Base-by-base conservation (phyloP, 2,113 vertebrate species). In the Microcebus lehilahytsara region DNA sequence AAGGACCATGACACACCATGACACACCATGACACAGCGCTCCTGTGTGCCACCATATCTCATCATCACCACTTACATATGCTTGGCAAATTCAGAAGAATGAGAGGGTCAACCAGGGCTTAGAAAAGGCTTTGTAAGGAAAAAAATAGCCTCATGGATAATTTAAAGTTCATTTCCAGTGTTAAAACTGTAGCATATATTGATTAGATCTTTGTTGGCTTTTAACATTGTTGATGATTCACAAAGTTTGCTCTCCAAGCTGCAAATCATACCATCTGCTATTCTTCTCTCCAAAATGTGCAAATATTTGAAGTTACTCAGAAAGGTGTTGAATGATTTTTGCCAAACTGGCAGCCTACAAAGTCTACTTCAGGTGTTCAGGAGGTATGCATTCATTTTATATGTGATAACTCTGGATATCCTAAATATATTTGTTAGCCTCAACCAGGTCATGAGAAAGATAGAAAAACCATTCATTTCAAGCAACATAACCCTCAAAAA, bases 401-500 rank as follows among this genome's bases (percentile, higher is more conserved):
- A 13, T 74, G 25, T 66, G 53, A 46, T 60, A 42, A 64, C 16
- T 20, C 32, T 51, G 2, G 34, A 90, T 25, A 16, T 0, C 46
- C 56, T 77, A 90, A 14, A 81, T 60, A 58, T 27, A 85, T 58
- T 34, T 80, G 32, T 75, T 79, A 67, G 75, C 42, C n/a, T 84
- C 56, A 88, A 23, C 19, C 3, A 66, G 42, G 37, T 92, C 58
- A 91, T 60, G 14, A 79, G 2, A 71, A 60, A 93, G 49, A 51
- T 7, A 84, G 32, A 86, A 92, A 64, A 72, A 51, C 14, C 49
- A 89, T 25, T 93, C 34, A 88, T 71, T 96, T 89, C 62, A 89
- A 53, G 95, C 16, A 97, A 40, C 13, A 86, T 85, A 74, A 89
- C 9, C 56, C 40, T 91, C 66, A 96, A 89, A 96, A 96, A 85